Base-by-base conservation (phyloP, 2,888 invertebrate genomes). In the Beris chalybata region DNA sequence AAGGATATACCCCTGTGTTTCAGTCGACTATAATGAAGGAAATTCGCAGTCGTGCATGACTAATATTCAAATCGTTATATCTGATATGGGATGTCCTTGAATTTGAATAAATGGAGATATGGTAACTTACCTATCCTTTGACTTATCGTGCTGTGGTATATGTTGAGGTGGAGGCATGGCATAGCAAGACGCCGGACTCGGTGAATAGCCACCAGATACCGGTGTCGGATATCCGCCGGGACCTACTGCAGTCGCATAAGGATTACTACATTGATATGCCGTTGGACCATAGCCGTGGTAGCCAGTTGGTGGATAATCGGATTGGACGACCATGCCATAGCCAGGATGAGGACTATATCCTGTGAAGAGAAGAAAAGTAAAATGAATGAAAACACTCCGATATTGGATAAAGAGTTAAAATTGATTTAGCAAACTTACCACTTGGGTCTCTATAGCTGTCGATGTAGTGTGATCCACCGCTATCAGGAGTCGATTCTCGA, bases 271-370 rank as follows among this genome's bases (percentile, higher is more conserved):
- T 67, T 82, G 82, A 79, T 86, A 87, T 69, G 82, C 88, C 78
- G 79, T 86, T 78, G 86, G 86, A 56, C 86, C 85, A 83, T 91
- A 83, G 76, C 91, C 81, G 77, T 90, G 80, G 84, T 91, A 82
- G 77, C 90, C 82, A 82, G 88, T 87, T 71, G 86, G 88, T 47
- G 92, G 89, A 82, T 93, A 93, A 80, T 93, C 93, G 45, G 91
- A 88, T 77, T 89, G 90, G 57, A 87, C 88, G 32, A 86, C 89
- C 83, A 91, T 89, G 0, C 91, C 91, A 78, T 92, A 92, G 6
- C 91, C 91, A 4, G 91, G 92, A 80, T 93, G 93, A 11, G 93
- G 93, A 79, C 92, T 92, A 78, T 93, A 93, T 70, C 92, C 93
- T 92, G 78, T 2, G 68, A 68, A 22, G 31, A 45, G 11, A 38